Evolutionary conservation across 2,113 vertebrate genomes (phyloP).

Genomic region (Pituophis catenifer): DNA sequence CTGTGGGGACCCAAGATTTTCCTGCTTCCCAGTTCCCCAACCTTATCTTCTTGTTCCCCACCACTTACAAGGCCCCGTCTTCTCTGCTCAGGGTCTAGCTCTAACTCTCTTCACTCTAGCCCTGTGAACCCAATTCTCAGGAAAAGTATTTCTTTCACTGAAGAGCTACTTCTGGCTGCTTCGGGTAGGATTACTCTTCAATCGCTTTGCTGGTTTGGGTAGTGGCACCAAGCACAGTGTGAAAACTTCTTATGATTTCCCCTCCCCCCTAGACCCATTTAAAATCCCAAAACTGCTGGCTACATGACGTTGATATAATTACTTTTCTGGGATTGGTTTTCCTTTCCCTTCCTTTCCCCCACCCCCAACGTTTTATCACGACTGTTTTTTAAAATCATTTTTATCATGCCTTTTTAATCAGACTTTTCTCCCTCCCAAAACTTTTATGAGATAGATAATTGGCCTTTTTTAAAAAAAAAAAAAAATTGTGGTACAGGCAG

Average conservation of each 20-base stretch:
- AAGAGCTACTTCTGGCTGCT: constrained; percentile 92
- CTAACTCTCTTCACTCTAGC: constrained; percentile 78
- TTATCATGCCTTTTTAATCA: constrained; percentile 9
- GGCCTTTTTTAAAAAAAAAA: neutral
- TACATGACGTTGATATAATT: constrained; percentile 50
- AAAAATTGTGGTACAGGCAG: neutral
- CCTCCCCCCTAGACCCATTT: neutral
- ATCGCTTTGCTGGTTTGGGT: constrained; percentile 57
- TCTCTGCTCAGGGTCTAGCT: constrained; percentile 75
- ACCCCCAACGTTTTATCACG: neutral
- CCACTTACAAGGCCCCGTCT: constrained; percentile 81
- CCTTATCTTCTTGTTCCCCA: constrained; percentile 81
- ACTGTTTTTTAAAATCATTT: neutral
- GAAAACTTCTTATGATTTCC: constrained; percentile 40
- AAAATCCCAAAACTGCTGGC: constrained; percentile 61
- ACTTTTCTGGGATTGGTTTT: constrained; percentile 37
- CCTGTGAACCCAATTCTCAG: constrained; percentile 89
- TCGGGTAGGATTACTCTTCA: constrained; percentile 88
- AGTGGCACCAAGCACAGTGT: constrained; percentile 49
- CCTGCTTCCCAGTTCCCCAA: constrained; percentile 88
- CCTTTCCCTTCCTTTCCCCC: constrained; percentile 9
- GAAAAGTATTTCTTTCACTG: constrained; percentile 97
- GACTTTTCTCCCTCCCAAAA: constrained; percentile 11
- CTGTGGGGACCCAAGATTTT: constrained; percentile 82
- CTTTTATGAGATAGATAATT: constrained; percentile 19